phyloP scores from a whole-genome alignment of 2,113 vertebrate species.

The Gobius niger region DNA sequence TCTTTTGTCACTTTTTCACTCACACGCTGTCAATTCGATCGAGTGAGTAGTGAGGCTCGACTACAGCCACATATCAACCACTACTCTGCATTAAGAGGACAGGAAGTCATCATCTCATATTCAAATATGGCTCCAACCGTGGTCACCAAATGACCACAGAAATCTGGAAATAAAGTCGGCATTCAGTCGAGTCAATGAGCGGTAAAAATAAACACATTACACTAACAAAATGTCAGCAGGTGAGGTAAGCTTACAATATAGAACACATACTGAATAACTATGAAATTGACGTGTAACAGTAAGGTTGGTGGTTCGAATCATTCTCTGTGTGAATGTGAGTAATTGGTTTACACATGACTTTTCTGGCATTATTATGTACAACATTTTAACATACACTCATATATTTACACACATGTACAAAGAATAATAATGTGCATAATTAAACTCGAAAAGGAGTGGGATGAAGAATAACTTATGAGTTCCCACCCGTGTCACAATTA shows the following conservation, averaged over 20 bases:
- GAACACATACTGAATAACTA: neutral
- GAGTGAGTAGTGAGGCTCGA: neutral
- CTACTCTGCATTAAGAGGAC: conserved; percentile 11
- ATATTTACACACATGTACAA: too few relatives aligned
- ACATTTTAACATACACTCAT: too few relatives aligned
- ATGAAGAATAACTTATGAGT: too few relatives aligned
- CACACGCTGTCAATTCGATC: neutral
- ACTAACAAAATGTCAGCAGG: conserved; percentile 12
- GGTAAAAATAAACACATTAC: conserved; percentile 49
- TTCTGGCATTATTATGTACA: too few relatives aligned
- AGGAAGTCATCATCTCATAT: conserved; percentile 7
- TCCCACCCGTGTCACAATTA: too few relatives aligned
- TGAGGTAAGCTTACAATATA: conserved; percentile 14
- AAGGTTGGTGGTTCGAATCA: too few relatives aligned
- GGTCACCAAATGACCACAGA: conserved; percentile 6
- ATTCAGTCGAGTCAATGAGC: conserved; percentile 24
- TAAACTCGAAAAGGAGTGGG: too few relatives aligned
- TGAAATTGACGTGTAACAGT: too few relatives aligned
- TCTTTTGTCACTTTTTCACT: conserved; percentile 9
- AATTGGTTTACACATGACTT: too few relatives aligned
- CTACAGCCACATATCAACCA: conserved; percentile 28
- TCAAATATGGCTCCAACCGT: conserved; percentile 13
- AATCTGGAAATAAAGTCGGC: conserved; percentile 23
- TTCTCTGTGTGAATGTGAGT: too few relatives aligned
- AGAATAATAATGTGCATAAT: too few relatives aligned